These are phyloP conservation scores for Caenorhabditis japonica DNA, from an alignment of 2,888 invertebrate species.

Conservation along the genomic window DNA sequence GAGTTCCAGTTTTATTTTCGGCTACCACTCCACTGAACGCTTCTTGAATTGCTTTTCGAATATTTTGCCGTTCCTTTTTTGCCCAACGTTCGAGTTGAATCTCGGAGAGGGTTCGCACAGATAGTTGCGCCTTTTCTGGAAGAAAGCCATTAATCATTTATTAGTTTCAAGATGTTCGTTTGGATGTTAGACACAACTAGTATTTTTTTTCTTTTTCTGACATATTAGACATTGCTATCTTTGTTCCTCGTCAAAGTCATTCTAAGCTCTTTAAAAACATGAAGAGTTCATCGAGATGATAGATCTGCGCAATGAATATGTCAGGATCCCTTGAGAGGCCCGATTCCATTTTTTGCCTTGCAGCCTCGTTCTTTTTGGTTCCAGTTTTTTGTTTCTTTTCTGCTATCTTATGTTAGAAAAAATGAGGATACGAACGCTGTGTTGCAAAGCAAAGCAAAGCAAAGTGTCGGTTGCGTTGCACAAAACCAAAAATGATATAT, in stretches of 20 bases:
- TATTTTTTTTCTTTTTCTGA: neutral
- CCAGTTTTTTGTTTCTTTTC: conserved; percentile 10
- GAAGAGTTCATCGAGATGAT: conserved; percentile 16
- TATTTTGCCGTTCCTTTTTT: conserved; percentile 3
- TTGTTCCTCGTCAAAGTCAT: too few relatives aligned
- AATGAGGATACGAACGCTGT: conserved; percentile 28
- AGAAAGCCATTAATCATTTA: conserved; percentile 2
- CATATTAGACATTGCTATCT: neutral
- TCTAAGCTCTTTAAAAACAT: too few relatives aligned
- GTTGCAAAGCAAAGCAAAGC: neutral
- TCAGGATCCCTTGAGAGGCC: conserved; percentile 22
- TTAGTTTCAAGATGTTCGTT: conserved; percentile 2
- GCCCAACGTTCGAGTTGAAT: conserved; percentile 10
- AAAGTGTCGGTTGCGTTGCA: neutral
- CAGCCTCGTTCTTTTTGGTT: too few relatives aligned
- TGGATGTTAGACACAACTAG: neutral
- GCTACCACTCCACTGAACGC: conserved; percentile 1
- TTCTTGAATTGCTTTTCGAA: conserved; percentile 23
- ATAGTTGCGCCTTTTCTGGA: conserved; percentile 20
- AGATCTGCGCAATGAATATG: conserved; percentile 36
- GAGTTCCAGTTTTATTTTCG: neutral
- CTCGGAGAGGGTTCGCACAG: conserved; percentile 32
- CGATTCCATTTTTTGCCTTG: too few relatives aligned
- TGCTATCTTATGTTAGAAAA: conserved; percentile 3
- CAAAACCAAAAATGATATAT: conserved; percentile 22